Evolutionary conservation across 2,797 vertebrate genomes (phyloP).

Genomic region (Melanotaenia pygmaea): DNA sequence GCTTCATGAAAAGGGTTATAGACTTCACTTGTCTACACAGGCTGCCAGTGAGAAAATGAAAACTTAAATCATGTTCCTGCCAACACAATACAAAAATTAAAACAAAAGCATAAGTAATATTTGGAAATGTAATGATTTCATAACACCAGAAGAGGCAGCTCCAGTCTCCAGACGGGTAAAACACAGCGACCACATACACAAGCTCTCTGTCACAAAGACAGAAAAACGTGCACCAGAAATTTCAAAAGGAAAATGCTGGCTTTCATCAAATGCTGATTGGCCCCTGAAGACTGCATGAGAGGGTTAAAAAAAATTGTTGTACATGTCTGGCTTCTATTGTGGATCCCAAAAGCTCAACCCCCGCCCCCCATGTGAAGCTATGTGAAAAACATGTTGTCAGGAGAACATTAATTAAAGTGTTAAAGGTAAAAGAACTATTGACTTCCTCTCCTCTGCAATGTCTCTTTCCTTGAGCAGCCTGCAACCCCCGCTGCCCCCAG

Average conservation of each 20-base stretch:
- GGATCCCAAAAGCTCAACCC: conserved; percentile 82
- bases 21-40: no score
- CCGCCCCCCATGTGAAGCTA: conserved; percentile 76
- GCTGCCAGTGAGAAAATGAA: no score
- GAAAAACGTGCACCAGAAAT: conserved; percentile 74
- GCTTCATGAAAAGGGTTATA: no score
- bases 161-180: conserved; percentile 69
- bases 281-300: conserved; percentile 75
- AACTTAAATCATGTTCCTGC: not conserved
- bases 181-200: conserved; percentile 4
- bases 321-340: conserved; percentile 81
- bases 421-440: conserved; percentile 94
- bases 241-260: conserved; percentile 76
- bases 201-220: conserved; percentile 58
- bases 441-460: conserved; percentile 85
- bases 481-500: conserved; percentile 70
- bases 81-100: conserved; percentile 28
- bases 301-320: conserved; percentile 75
- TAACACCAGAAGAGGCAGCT: not conserved
- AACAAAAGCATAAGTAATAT: conserved; percentile 64
- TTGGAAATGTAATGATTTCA: conserved; percentile 42
- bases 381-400: conserved; percentile 82
- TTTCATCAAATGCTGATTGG: conserved; percentile 87
- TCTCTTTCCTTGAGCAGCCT: conserved; percentile 69
- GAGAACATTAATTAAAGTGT: conserved; percentile 96